Conservation (phyloP, 2,888 invertebrate species). For the Meta bourneti region DNA sequence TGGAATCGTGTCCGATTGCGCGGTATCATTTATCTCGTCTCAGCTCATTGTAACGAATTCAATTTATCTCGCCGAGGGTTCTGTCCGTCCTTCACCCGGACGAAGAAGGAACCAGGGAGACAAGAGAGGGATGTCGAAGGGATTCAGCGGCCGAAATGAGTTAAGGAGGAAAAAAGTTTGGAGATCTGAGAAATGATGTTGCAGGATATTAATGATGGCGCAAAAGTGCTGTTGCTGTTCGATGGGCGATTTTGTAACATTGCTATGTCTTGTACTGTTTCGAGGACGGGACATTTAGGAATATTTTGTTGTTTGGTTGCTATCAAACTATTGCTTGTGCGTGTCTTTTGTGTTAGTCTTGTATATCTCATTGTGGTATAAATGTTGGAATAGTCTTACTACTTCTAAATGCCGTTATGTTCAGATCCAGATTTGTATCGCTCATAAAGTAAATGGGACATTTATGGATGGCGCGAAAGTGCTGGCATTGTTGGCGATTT, state of each 20-base stretch:
- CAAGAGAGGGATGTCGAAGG: background rate
- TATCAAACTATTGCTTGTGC: too few relatives aligned
- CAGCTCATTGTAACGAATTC: conserved; percentile 34
- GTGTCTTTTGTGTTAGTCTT: too few relatives aligned
- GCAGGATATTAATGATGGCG: conserved; percentile 32
- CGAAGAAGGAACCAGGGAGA: background rate
- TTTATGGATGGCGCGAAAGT: too few relatives aligned
- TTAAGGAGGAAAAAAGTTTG: background rate
- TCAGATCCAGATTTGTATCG: too few relatives aligned
- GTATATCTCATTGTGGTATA: too few relatives aligned
- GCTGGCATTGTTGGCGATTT: too few relatives aligned
- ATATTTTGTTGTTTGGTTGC: too few relatives aligned
- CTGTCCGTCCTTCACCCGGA: background rate
- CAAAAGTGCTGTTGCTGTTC: background rate
- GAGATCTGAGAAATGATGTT: conserved; percentile 27
- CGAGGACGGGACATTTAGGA: background rate
- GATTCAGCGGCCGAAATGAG: background rate
- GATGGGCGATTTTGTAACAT: background rate
- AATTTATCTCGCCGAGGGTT: conserved; percentile 35
- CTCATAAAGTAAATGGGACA: too few relatives aligned
- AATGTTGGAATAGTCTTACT: too few relatives aligned
- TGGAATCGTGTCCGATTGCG: conserved; percentile 34
- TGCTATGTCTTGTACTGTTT: background rate
- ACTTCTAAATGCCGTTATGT: too few relatives aligned
- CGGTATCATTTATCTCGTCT: conserved; percentile 22